Evolutionary conservation across 1,140 invertebrate species (phyloP).

Genomic region (Cotesia glomerata): DNA sequence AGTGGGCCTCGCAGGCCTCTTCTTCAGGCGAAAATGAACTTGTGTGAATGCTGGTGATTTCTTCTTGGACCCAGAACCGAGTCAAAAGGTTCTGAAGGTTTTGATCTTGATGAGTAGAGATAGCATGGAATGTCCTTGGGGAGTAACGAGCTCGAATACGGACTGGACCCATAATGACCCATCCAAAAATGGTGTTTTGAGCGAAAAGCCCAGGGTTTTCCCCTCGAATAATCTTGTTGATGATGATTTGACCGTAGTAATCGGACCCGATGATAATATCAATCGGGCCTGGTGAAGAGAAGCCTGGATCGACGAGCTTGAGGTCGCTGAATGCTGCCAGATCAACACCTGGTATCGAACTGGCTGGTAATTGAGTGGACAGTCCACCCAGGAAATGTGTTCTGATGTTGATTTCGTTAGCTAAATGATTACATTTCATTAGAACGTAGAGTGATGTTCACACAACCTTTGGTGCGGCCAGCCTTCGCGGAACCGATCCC

Average conservation of each 20-base stretch:
- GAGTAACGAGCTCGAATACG: background rate
- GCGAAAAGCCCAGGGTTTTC: background rate
- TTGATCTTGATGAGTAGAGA: background rate
- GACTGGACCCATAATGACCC: background rate
- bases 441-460: no score
- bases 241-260: background rate
- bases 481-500: background rate
- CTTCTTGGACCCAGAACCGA: slow-evolving; percentile 21
- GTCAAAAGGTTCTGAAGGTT: background rate
- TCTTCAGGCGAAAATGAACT: slow-evolving; percentile 28
- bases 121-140: background rate
- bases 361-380: background rate
- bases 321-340: background rate
- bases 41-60: background rate
- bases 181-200: background rate
- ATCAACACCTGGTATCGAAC: background rate
- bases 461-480: no score
- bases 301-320: background rate
- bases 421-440: no score
- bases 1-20: slow-evolving; percentile 35
- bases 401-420: background rate
- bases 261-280: slow-evolving; percentile 2
- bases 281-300: background rate
- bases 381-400: background rate
- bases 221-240: background rate